Evolutionary conservation across 1,140 invertebrate species (phyloP), one percentile per base, ranked within the genome.

Genomic region (Drosophila pseudoananassae): DNA sequence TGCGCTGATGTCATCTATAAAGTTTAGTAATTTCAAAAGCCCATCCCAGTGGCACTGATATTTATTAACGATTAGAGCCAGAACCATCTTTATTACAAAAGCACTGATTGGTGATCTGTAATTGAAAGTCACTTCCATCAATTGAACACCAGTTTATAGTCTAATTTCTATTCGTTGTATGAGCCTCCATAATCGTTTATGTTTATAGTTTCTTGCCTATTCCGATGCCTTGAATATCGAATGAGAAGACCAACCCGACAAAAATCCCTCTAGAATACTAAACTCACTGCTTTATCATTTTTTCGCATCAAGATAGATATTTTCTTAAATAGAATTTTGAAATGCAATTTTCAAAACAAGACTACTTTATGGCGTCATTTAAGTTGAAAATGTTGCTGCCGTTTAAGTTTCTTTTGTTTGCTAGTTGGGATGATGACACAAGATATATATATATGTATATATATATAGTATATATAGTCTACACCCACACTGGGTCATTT

Each of bases 361-460:
- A 31, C 5, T 9, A 20, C 71, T 61, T 64, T 46, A 77, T 69
- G 25, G 50, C 55, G 43, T 23, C 55, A 78, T 78, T 74, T 54
- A 10, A 38, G 45, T 50, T 20, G 33, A 23, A 49, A 52, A 53
- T 65, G 56, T 50, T 43, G 29, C 7, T 10, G 20, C 15, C 29
- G 47, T 40, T 45, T 20, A 9, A 23, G 5, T 9, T 14, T 36
- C 17, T 33, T 56, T 17, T 59, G 52, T 45, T 51, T 12, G 14
- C 15, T 2, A 36, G 36, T 69, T 53, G 52, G 56, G 54, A 55
- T 69, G 71, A 78, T 83, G 79, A 83, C 79, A 80, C 78, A 76
- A 80, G 17, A 59, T 58, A 64, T 49, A 61, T 38, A 59, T 36
- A 10, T 47, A 8, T 47, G n/a, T 3, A 20, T 9, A 47, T 47